Evolutionary conservation across 2,113 vertebrate genomes (phyloP), one percentile per base, ranked within the genome.

Genomic region (Nicator chloris): DNA sequence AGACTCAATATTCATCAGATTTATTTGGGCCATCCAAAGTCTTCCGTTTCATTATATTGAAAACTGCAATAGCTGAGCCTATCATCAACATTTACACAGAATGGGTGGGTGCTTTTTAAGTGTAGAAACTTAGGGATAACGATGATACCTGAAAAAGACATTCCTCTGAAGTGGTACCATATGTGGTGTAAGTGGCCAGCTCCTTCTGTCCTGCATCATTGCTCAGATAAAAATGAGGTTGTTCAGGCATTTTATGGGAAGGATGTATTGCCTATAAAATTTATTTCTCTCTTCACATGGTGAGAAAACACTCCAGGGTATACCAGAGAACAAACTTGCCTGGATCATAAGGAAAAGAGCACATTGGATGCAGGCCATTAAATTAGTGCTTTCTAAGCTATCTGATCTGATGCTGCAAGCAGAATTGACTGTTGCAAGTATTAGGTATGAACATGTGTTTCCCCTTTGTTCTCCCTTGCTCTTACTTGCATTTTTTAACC

Each of bases 191-290:
- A 80, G 77, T 90, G 76, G 44, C 56, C 8, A 28, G 24, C 10
- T 54, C 54, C 72, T 66, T 95, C 83, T 84, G 85, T 95, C 85
- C 95, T 96, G 60, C 95, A 92, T 96, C 78, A 88, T 71, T 96
- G 92, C 82, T 88, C 78, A 86, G 86, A 94, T 90, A 94, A 97
- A 97, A 97, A 97, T 91, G 75, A 96, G 84, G 59, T 56, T 69
- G 40, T 85, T 97, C 61, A 88, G 50, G 65, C 49, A 83, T 96
- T 97, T 98, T 96, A 96, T 87, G 40, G 86, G 75, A 72, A 96
- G 66, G 45, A 93, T 50, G 71, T 92, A 95, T 91, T 88, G 53
- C 56, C 78, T 91, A 68, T 94, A 96, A 92, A 97, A 93, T 95
- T 96, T 97, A 92, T 97, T 91, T 63, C 72, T 92, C 35, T 96